Evolutionary conservation across 2,888 invertebrate species (phyloP), one percentile per base, ranked within the genome.

Genomic region (Drosophila limbata): DNA sequence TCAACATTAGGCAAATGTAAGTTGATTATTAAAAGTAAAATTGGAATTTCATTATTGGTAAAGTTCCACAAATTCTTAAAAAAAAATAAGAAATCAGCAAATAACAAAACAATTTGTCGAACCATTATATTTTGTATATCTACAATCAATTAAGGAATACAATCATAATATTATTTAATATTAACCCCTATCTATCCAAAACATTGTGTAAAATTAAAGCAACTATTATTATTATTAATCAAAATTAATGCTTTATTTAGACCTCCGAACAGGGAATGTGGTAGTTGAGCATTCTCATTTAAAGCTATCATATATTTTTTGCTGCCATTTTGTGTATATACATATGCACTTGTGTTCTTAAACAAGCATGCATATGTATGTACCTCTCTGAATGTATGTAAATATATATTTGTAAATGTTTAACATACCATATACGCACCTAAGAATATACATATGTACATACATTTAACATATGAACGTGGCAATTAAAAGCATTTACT

Each of bases 401-500:
- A 25, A 47, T 47, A 47, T 47, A 15, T 47, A 15, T 10, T 28
- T 47, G 45, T 28, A 47, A 28, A 47, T 47, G 15, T 25, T 45
- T 47, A 47, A 28, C 15, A 28, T n/a, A 15, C 47, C 37, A n/a
- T 8, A 37, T 2, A 28, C 45, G 8, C 45, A 47, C 28, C 15
- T 10, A 28, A 15, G 9, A 47, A 47, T 15, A 15, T 21, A 19
- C 21, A 6, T 21, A 8, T 8, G 21, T 3, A 47, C 28, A 28
- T 28, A 10, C 45, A 25, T 45, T 45, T 45, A 45, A 45, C 28
- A 47, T 28, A 47, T 28, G 47, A 28, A 47, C 15, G 28, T 47
- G 47, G 47, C 47, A 28, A 28, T 47, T 47, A 47, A 47, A 28
- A 47, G 47, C n/a, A 28, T 47, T 47, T 47, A 47, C 15, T 25